phyloP scores from a whole-genome alignment of 2,888 invertebrate species.

The Malacosoma neustria region DNA sequence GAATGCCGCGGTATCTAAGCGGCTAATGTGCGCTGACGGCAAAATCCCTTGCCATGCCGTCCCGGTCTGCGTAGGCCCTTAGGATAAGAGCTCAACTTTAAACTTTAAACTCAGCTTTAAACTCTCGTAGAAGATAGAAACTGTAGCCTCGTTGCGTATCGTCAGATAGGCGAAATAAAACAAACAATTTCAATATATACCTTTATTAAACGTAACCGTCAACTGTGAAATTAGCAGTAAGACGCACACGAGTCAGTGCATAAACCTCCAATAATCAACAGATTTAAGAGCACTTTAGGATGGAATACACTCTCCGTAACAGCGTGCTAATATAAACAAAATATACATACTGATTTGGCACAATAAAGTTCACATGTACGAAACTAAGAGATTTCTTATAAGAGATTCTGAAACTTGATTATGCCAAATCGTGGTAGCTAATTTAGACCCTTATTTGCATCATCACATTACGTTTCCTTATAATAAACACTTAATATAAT shows the following conservation, averaged over 20 bases:
- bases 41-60: no score
- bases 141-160: no score
- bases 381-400: conserved; percentile 18
- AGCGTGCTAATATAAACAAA: conserved; percentile 42
- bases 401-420: conserved; percentile 35
- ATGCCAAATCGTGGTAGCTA: conserved; percentile 55
- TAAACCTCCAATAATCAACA: conserved; percentile 46
- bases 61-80: no score
- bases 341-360: conserved; percentile 41
- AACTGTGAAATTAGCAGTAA: conserved; percentile 50
- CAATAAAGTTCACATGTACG: conserved; percentile 19
- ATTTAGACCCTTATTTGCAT: conserved; percentile 62
- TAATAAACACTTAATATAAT: conserved; percentile 35
- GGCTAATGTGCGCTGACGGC: no score
- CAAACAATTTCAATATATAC: conserved; percentile 23
- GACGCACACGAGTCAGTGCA: conserved; percentile 28
- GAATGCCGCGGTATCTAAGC: no score
- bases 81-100: no score
- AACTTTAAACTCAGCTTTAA: no score
- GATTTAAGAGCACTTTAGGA: conserved; percentile 73
- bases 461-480: conserved; percentile 69
- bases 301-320: conserved; percentile 63
- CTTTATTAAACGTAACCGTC: conserved; percentile 52
- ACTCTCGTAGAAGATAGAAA: no score
- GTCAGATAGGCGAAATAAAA: conserved; percentile 17